Percentiles rank a stretch among this genome's conserved stretches.
These are phyloP conservation scores for Pycnonotus jocosus DNA, from an alignment of 2,113 vertebrate genomes.

Conservation along the genomic window DNA sequence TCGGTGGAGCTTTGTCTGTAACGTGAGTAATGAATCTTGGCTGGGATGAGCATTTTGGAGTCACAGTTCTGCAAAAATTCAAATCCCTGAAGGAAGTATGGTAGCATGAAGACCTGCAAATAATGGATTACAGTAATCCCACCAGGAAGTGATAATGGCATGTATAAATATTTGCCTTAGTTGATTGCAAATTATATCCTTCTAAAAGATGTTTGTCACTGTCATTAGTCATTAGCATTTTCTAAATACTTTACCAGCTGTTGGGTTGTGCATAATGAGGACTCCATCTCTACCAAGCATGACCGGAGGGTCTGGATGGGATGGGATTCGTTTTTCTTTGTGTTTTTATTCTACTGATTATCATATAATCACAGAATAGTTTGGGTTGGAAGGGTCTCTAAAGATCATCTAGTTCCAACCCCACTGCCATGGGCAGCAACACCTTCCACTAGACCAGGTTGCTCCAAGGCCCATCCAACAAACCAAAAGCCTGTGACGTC, in stretches of 20 bases:
- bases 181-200: slow-evolving; percentile 49
- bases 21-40: slow-evolving; percentile 63
- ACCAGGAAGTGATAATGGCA: slow-evolving; percentile 64
- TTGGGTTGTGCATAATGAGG: neutral
- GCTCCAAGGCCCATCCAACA: neutral
- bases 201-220: slow-evolving; percentile 24
- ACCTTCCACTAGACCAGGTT: neutral
- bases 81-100: slow-evolving; percentile 58
- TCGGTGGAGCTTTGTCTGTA: slow-evolving; percentile 17
- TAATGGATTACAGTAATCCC: slow-evolving; percentile 63
- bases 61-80: slow-evolving; percentile 52
- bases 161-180: slow-evolving; percentile 54
- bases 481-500: neutral
- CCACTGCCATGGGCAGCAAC: neutral
- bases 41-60: slow-evolving; percentile 54
- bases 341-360: neutral
- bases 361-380: neutral
- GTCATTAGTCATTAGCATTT: neutral
- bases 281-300: neutral
- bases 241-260: slow-evolving; percentile 25
- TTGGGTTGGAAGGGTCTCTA: neutral
- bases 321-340: neutral
- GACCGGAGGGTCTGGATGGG: neutral
- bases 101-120: slow-evolving; percentile 52
- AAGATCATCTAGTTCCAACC: neutral